Evolutionary conservation across 2,113 vertebrate genomes (phyloP), one percentile per base, ranked within the genome.

Genomic region (Sylvia atricapilla): DNA sequence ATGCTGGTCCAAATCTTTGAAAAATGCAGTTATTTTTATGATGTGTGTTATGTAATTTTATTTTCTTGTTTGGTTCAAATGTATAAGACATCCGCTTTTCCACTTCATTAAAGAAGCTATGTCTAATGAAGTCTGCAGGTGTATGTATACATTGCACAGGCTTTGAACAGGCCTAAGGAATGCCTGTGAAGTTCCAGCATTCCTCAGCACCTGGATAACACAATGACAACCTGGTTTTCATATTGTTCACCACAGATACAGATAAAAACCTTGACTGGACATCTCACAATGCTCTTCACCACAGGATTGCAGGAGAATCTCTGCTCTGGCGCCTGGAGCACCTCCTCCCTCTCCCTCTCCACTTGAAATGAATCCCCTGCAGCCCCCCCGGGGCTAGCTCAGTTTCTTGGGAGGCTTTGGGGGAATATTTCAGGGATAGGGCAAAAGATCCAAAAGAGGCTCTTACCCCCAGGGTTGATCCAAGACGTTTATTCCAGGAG

Each of bases 61-160:
- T 91, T 76, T 76, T 56, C 23, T 33, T 73, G 5, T 63, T 83
- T 46, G 13, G 9, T 41, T n/a, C 10, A 68, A 56, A 37, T 35
- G 13, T 31, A 4, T 39, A 53, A 44, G 28, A 27, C 12, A 44
- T 9, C 13, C 52, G 9, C 55, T 76, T 80, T 87, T 30, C 53
- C n/a, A 25, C 20, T 69, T 55, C 37, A 53, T 56, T 81, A 46
- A 67, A 50, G 53, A 73, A 73, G 4, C 5, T 20, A 21, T 13
- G 3, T 46, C 30, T 77, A 55, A 50, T 10, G 24, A 67, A 72
- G 35, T 52, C 69, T 82, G 14, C 31, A 66, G 24, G 9, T 43
- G 2, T 14, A 4, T 5, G 3, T 25, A 13, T 11, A 30, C 3
- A 27, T 10, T 47, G 4, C 0, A 4, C 2, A 41, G 47, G 13